Conservation (phyloP, 1,140 invertebrate species). For the Conus betulinus region DNA sequence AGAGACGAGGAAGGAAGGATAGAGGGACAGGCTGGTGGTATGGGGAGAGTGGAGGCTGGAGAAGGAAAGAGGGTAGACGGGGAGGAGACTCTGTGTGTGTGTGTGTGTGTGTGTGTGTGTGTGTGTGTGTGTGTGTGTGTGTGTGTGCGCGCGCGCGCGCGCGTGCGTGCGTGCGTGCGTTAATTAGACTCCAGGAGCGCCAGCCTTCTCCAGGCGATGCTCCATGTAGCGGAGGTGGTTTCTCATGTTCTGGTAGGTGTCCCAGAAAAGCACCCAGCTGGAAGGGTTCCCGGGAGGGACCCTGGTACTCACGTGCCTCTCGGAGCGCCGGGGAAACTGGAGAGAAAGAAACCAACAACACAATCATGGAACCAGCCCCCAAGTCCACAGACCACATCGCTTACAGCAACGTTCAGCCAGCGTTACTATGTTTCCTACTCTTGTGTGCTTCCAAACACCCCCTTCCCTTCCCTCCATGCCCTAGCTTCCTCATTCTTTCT, state of each 20-base stretch:
- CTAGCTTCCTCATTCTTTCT: no score
- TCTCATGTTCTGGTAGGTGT: conserved; percentile 2
- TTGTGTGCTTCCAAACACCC: no score
- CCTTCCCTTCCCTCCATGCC: no score
- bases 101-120: background rate
- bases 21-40: background rate
- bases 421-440: no score
- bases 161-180: no score
- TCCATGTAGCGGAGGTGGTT: background rate
- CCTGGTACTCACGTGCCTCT: background rate
- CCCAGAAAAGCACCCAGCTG: background rate
- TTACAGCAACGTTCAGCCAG: no score
- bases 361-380: no score
- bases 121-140: background rate
- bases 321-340: background rate
- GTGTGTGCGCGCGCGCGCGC: no score
- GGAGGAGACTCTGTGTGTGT: background rate
- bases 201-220: background rate
- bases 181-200: background rate
- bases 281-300: background rate
- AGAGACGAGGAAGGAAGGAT: no score
- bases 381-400: no score
- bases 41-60: background rate
- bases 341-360: background rate
- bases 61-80: background rate